Evolutionary conservation across 2,113 vertebrate genomes (phyloP), one percentile per base, ranked within the genome.

Genomic region (Microcebus lehilahytsara): DNA sequence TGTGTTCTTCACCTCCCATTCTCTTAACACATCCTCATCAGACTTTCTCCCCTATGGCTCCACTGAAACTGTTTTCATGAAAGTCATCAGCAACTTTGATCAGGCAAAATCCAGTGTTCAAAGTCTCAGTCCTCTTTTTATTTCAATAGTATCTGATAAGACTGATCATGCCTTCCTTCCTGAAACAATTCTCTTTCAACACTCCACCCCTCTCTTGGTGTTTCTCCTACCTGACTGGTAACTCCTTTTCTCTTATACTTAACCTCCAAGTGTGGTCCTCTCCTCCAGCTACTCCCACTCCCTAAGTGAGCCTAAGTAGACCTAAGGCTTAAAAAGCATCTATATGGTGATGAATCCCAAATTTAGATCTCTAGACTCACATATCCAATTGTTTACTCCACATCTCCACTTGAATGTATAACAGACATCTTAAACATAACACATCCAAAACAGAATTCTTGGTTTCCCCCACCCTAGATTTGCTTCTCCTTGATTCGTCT

Each of bases 141-240:
- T 87, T 90, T 95, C 74, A 60, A 34, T 64, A 72, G 46, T 69
- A 69, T 88, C 90, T 88, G 71, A 78, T 90, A 91, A 75, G 27
- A 79, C 20, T 46, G 58, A 40, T 69, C 67, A 74, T 78, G 80
- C 56, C 14, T 20, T 58, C 71, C 30, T 85, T 91, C 85, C 58
- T 66, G 37, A 95, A 93, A 93, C 66, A 89, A 89, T 85, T 77
- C 49, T 79, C 78, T 96, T 20, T 72, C n/a, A 72, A 60, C 30
- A 75, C 23, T 78, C 71, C 74, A 79, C 42, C 60, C 20, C 42
- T 81, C 69, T 72, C 32, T 4, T 27, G 40, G 37, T 27, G 71
- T 56, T 77, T 37, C 51, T 94, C 42, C 58, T 51, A 49, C 37
- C 78, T 49, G 62, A 77, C 74, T 46, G 27, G 14, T 37, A 91